These are phyloP conservation scores for Tragelaphus oryx DNA, from an alignment of 2,797 vertebrate species.

Conservation along the genomic window DNA sequence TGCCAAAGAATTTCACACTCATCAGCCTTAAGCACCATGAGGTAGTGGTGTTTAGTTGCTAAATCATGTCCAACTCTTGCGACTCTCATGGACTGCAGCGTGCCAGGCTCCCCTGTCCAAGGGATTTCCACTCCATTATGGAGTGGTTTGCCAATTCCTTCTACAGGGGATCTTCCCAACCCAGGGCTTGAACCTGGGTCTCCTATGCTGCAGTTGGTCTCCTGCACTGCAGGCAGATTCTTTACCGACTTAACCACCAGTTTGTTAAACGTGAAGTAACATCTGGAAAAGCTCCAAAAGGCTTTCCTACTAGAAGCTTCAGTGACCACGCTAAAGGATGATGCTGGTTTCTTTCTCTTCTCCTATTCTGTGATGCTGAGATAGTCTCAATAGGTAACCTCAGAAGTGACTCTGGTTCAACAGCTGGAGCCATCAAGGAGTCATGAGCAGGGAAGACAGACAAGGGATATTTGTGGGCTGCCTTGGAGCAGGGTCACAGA, in stretches of 20 bases:
- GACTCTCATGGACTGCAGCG: background rate
- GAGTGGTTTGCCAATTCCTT: background rate
- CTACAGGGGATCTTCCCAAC: background rate
- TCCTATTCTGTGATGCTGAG: background rate
- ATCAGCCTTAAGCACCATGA: background rate
- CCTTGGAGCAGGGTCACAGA: slow-evolving; percentile 49
- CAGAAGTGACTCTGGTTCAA: slow-evolving; percentile 41
- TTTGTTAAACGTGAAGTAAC: background rate
- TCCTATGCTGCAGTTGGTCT: background rate
- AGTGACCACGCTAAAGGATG: background rate
- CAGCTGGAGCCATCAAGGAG: slow-evolving; percentile 33
- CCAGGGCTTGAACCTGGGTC: background rate
- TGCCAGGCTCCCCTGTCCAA: background rate
- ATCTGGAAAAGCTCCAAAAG: background rate
- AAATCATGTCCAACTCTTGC: background rate
- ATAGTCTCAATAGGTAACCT: background rate
- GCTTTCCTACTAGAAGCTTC: background rate
- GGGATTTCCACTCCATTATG: background rate
- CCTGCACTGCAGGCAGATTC: background rate
- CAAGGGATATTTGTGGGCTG: background rate
- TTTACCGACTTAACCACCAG: background rate
- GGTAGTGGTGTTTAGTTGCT: background rate
- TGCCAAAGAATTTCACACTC: fast-evolving
- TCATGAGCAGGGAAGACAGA: background rate
- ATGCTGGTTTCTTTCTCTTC: background rate